These are phyloP conservation scores for Pollenia amentaria DNA, from an alignment of 2,888 invertebrate species.

Conservation along the genomic window DNA sequence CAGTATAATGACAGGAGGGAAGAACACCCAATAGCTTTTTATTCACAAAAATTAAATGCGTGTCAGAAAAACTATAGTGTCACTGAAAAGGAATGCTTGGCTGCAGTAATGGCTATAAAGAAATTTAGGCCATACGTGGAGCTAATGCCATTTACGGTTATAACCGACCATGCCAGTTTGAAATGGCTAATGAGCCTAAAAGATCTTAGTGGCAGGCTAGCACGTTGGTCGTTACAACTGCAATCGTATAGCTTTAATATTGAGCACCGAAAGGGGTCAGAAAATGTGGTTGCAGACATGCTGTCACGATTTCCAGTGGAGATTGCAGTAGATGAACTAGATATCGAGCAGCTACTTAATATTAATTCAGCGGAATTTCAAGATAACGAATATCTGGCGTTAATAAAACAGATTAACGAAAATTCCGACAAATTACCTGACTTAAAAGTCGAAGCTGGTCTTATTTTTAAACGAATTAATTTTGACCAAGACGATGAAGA, in stretches of 20 bases:
- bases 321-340: neutral
- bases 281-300: constrained; percentile 72
- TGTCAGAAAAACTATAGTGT: neutral
- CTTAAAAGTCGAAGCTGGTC: neutral
- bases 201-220: constrained; percentile 77
- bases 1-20: neutral
- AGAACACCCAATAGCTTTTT: constrained; percentile 36
- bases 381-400: constrained; percentile 20
- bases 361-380: constrained; percentile 34
- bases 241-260: constrained; percentile 73
- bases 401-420: neutral
- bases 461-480: neutral
- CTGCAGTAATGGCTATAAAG: neutral
- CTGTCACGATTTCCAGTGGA: constrained; percentile 51
- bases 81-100: neutral
- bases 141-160: too few relatives aligned
- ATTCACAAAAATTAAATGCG: constrained; percentile 8
- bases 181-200: constrained; percentile 44
- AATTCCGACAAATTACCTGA: neutral
- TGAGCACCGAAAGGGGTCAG: constrained; percentile 76
- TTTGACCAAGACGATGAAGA: neutral
- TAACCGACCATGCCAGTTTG: constrained; percentile 27
- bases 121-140: too few relatives aligned
- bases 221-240: constrained; percentile 74
- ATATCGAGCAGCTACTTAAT: constrained; percentile 10